These are phyloP conservation scores for Harlomillsia oculata DNA, from an alignment of 1,140 invertebrate genomes.

Conservation along the genomic window DNA sequence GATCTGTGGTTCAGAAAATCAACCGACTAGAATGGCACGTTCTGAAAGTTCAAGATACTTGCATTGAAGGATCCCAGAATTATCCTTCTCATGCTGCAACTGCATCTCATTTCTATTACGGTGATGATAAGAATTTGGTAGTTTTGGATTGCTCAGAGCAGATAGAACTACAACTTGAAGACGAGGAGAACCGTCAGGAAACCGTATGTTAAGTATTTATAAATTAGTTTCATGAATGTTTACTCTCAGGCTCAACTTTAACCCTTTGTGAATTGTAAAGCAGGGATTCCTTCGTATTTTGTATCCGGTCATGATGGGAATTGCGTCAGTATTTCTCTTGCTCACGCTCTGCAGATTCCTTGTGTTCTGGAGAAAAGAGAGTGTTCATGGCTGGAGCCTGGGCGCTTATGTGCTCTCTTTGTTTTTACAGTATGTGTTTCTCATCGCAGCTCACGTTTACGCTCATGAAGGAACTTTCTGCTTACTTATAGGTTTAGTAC, in stretches of 20 bases:
- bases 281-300: constrained; percentile 1
- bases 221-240: neutral
- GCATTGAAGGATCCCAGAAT: constrained; percentile 9
- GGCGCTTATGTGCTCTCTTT: constrained; percentile 8
- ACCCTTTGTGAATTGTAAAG: neutral
- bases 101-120: neutral
- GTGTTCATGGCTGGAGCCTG: constrained; percentile 23
- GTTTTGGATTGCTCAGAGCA: neutral
- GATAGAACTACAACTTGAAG: neutral
- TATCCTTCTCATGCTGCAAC: no score
- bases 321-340: constrained; percentile 22
- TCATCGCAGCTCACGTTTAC: neutral
- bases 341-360: constrained; percentile 20
- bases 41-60: neutral
- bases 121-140: neutral
- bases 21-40: neutral
- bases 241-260: neutral
- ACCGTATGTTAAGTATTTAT: neutral
- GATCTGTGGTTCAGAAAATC: neutral
- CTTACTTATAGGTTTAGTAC: neutral
- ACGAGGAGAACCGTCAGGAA: neutral
- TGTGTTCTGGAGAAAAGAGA: constrained; percentile 29
- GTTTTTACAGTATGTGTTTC: constrained; percentile 18
- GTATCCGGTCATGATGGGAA: constrained; percentile 14
- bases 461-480: no score